Evolutionary conservation across 2,797 vertebrate genomes (phyloP).

Genomic region (Anguilla obscura): DNA sequence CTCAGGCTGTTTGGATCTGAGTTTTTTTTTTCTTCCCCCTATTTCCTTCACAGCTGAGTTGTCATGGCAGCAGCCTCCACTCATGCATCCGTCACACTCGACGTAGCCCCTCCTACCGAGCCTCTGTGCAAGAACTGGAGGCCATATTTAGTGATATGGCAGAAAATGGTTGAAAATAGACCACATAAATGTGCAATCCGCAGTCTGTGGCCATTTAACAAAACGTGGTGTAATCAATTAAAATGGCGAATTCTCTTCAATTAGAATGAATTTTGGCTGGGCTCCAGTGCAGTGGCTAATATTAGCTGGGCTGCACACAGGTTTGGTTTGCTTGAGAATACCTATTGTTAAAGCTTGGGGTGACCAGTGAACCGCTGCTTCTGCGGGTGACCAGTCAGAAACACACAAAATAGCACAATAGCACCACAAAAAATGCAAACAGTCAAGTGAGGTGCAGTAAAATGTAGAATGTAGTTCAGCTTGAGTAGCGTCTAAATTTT

Average conservation of each 20-base stretch:
- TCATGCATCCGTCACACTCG: background rate
- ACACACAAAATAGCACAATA: background rate
- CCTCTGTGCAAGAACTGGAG: background rate
- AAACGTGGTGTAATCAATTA: background rate
- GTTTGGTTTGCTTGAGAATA: background rate
- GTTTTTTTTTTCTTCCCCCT: background rate
- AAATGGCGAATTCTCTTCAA: background rate
- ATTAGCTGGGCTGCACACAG: background rate
- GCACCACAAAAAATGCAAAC: background rate
- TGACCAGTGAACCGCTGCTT: background rate
- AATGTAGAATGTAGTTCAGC: background rate
- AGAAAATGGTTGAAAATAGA: background rate
- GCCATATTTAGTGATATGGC: background rate
- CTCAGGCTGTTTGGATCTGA: background rate
- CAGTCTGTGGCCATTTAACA: background rate
- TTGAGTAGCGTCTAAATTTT: background rate
- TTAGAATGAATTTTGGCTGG: background rate
- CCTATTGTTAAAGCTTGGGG: background rate
- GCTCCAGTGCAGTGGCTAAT: background rate
- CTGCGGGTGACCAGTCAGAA: background rate
- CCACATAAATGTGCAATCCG: background rate
- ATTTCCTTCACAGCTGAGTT: slow-evolving; percentile 9
- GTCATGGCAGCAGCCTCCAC: background rate
- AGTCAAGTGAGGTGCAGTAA: background rate
- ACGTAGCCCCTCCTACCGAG: background rate